Evolutionary conservation across 2,113 vertebrate species (phyloP).

Genomic region (Raphicerus campestris): DNA sequence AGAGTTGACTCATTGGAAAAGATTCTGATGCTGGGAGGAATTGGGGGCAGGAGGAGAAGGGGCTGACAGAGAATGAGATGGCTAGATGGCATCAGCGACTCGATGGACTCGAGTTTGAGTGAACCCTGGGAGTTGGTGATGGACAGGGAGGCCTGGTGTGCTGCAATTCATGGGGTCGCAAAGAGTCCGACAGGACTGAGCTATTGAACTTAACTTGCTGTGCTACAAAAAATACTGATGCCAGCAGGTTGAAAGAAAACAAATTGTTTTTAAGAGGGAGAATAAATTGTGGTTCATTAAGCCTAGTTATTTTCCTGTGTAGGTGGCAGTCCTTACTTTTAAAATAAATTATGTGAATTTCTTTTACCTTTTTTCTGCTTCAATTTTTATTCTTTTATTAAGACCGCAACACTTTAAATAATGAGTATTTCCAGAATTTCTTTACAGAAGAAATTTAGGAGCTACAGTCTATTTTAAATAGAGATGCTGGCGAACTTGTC

Average conservation of each 20-base stretch:
- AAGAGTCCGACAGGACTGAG: no score
- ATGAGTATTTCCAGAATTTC: not conserved
- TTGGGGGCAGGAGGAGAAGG: no score
- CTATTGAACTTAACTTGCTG: not conserved
- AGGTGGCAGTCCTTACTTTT: not conserved
- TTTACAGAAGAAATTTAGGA: not conserved
- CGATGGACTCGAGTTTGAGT: no score
- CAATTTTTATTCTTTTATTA: not conserved
- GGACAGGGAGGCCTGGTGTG: no score
- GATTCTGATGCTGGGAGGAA: no score
- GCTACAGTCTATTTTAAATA: not conserved
- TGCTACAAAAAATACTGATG: not conserved
- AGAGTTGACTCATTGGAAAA: no score
- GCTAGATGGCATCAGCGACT: no score
- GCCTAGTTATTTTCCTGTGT: not conserved
- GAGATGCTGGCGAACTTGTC: not conserved
- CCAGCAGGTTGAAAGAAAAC: not conserved
- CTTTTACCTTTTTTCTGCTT: not conserved
- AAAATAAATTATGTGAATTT: not conserved
- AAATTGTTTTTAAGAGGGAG: not conserved
- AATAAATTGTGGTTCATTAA: not conserved
- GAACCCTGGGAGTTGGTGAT: no score
- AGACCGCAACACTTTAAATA: not conserved
- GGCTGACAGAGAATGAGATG: fast-evolving
- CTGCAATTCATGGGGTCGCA: no score